Evolutionary conservation across 53 echinoderm and acorn worm genomes (phyloP).

Genomic region (Hippasteria phrygiana): DNA sequence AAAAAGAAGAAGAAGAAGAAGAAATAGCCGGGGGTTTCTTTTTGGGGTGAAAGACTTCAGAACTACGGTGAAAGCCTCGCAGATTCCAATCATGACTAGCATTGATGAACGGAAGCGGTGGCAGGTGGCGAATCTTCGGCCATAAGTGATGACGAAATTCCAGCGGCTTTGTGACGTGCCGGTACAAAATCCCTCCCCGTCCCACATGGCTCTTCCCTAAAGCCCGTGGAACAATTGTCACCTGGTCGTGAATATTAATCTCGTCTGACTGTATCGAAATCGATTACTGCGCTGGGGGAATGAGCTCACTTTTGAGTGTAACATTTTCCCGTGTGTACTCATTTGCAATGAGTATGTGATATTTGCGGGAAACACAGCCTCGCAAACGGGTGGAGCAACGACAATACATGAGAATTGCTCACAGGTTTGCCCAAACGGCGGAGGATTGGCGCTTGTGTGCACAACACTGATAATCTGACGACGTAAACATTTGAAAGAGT

Average conservation of each 20-base stretch:
- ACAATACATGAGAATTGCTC: no score
- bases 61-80: not conserved
- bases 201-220: not conserved
- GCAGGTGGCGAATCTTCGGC: slow-evolving; percentile 31
- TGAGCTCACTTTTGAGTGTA: no score
- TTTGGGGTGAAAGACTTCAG: not conserved
- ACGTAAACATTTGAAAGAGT: no score
- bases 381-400: no score
- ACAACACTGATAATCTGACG: no score
- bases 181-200: not conserved
- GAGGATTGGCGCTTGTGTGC: no score
- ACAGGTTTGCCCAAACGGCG: no score
- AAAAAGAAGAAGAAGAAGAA: not conserved
- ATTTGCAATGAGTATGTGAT: no score
- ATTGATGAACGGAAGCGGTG: slow-evolving; percentile 52
- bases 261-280: not conserved
- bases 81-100: slow-evolving; percentile 16
- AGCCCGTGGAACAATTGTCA: not conserved
- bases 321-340: no score
- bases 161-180: slow-evolving; percentile 27
- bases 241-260: not conserved
- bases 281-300: not conserved
- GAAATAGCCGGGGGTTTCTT: not conserved
- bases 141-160: slow-evolving; percentile 22
- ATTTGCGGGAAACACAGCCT: no score